phyloP scores from a whole-genome alignment of 1,140 invertebrate species.

The Hylyphantes graminicola region DNA sequence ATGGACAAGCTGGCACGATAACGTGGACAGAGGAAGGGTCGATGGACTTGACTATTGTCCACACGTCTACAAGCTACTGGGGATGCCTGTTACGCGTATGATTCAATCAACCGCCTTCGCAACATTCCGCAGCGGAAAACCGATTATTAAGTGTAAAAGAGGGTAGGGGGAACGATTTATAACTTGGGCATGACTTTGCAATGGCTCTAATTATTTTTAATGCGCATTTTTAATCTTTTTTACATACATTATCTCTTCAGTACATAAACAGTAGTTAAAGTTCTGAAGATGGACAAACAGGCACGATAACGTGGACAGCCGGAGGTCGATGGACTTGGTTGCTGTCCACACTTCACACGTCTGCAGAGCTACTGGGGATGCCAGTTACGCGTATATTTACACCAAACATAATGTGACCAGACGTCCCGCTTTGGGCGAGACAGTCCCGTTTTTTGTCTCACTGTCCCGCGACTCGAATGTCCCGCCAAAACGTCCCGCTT shows the following conservation, averaged over 20 bases:
- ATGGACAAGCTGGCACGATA: conserved; percentile 30
- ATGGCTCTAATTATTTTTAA: no score
- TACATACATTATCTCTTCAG: conserved; percentile 50
- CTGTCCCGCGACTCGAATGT: no score
- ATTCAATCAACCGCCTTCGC: no score
- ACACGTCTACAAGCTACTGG: not conserved
- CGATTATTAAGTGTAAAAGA: no score
- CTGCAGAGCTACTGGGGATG: not conserved
- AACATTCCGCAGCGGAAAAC: no score
- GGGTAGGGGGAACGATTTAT: no score
- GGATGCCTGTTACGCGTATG: not conserved
- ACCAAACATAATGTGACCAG: no score
- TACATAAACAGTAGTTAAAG: conserved; percentile 7
- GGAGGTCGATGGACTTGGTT: conserved; percentile 15
- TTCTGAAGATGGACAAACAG: conserved; percentile 4
- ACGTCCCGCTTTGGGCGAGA: no score
- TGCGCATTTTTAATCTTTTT: not conserved
- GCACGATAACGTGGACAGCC: conserved; percentile 39
- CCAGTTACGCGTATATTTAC: no score
- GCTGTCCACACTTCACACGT: not conserved
- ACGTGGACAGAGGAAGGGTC: conserved; percentile 34
- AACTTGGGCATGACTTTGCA: no score
- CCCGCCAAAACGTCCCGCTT: no score
- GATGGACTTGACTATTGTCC: not conserved
- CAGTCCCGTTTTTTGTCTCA: no score